Conservation (phyloP, 2,888 invertebrate genomes). For the Fabriciana adippe region DNA sequence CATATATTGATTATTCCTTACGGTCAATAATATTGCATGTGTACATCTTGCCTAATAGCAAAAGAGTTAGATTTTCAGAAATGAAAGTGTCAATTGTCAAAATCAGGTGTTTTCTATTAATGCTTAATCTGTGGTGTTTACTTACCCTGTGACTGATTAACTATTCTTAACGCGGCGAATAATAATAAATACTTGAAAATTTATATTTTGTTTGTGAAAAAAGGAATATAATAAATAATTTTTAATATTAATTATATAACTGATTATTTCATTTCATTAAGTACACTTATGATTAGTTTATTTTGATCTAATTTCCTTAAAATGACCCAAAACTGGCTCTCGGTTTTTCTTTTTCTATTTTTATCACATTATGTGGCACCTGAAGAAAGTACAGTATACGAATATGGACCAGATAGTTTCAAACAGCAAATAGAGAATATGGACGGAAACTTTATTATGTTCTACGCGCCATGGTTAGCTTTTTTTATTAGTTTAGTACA, state of each 20-base stretch:
- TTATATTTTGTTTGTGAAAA: neutral
- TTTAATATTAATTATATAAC: neutral
- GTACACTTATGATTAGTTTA: slow-evolving; percentile 2
- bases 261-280: neutral
- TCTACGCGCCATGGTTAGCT: slow-evolving; percentile 88
- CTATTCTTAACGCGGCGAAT: neutral
- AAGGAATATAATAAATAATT: slow-evolving; percentile 8
- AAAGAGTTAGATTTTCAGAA: too few species aligned
- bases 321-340: slow-evolving; percentile 34
- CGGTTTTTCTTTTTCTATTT: slow-evolving; percentile 53
- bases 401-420: slow-evolving; percentile 84
- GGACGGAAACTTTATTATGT: slow-evolving; percentile 89
- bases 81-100: slow-evolving; percentile 22
- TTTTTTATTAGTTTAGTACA: neutral
- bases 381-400: slow-evolving; percentile 82
- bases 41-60: neutral
- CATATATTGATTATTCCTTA: neutral
- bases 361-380: slow-evolving; percentile 85
- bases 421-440: slow-evolving; percentile 82
- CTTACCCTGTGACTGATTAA: too few species aligned
- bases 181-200: neutral
- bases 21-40: neutral
- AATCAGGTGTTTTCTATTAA: slow-evolving; percentile 17
- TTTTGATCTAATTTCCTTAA: slow-evolving; percentile 38
- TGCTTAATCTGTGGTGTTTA: too few species aligned